These are phyloP conservation scores for Eupeodes luniger DNA, from an alignment of 2,888 invertebrate species.

Conservation along the genomic window DNA sequence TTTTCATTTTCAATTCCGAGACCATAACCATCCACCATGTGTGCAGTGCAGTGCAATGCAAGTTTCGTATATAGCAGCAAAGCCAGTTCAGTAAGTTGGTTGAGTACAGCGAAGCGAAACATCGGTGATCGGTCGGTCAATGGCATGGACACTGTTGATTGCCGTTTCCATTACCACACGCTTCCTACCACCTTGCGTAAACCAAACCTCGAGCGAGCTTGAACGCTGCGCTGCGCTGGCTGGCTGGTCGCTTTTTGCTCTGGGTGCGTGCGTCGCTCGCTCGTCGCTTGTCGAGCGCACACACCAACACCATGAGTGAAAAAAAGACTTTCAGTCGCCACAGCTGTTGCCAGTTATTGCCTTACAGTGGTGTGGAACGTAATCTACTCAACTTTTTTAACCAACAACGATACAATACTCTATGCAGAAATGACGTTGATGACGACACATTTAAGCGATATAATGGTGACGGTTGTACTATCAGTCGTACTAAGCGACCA, in stretches of 20 bases:
- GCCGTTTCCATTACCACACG: constrained; percentile 5
- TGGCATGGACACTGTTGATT: constrained; percentile 70
- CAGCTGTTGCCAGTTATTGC: constrained; percentile 18
- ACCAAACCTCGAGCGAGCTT: not conserved
- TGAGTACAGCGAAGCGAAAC: not conserved
- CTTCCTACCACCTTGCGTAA: not conserved
- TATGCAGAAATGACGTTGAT: not conserved
- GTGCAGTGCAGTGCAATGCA: constrained; percentile 25
- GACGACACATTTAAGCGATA: constrained; percentile 13
- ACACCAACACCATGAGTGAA: constrained; percentile 11
- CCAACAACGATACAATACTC: not conserved
- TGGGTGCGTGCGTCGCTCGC: constrained; percentile 52
- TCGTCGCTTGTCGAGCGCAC: not conserved
- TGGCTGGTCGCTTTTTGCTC: constrained; percentile 16
- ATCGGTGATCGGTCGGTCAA: constrained; percentile 64
- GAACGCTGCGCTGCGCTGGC: not conserved
- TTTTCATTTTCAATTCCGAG: constrained; percentile 74
- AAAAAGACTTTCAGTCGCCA: constrained; percentile 48
- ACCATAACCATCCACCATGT: constrained; percentile 56
- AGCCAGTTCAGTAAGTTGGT: constrained; percentile 56
- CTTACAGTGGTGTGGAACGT: constrained; percentile 25
- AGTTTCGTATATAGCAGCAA: constrained; percentile 31
- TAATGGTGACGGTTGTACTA: constrained; percentile 47
- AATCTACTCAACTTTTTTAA: constrained; percentile 31
- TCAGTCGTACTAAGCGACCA: constrained; percentile 50